Evolutionary conservation across 2,797 vertebrate species (phyloP).

Genomic region (Sciurus vulgaris): DNA sequence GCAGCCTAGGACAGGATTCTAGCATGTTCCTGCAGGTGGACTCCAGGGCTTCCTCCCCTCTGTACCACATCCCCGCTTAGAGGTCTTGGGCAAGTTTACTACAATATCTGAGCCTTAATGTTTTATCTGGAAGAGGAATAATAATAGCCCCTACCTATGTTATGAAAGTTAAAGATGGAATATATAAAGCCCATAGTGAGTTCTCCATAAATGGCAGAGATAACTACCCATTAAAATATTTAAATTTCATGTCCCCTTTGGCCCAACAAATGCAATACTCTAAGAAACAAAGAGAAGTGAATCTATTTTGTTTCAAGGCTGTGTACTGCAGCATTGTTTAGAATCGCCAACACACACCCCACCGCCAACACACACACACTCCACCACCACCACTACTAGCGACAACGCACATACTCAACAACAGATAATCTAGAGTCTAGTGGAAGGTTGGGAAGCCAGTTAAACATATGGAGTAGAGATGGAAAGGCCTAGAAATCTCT

Average conservation of each 20-base stretch:
- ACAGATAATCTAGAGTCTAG: background rate
- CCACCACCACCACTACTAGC: background rate
- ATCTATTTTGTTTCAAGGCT: background rate
- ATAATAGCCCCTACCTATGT: background rate
- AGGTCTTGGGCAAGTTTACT: background rate
- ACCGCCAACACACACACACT: background rate
- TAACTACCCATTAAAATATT: background rate
- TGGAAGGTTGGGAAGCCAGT: background rate
- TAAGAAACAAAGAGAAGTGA: background rate
- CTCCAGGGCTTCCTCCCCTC: background rate
- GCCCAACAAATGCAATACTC: background rate
- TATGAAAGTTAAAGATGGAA: constrained; percentile 9
- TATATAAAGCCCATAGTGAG: background rate
- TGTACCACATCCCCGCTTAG: background rate
- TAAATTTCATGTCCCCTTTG: background rate
- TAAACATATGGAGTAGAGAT: background rate
- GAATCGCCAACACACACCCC: background rate
- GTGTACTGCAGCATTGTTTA: background rate
- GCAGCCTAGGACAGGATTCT: background rate
- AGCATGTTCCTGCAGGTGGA: background rate
- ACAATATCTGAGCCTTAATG: background rate
- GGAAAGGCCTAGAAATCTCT: background rate
- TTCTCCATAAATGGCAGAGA: constrained; percentile 1
- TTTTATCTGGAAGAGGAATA: constrained; percentile 47
- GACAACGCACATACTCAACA: background rate